Evolutionary conservation across 2,113 vertebrate genomes (phyloP).

Genomic region (Camelus bactrianus): DNA sequence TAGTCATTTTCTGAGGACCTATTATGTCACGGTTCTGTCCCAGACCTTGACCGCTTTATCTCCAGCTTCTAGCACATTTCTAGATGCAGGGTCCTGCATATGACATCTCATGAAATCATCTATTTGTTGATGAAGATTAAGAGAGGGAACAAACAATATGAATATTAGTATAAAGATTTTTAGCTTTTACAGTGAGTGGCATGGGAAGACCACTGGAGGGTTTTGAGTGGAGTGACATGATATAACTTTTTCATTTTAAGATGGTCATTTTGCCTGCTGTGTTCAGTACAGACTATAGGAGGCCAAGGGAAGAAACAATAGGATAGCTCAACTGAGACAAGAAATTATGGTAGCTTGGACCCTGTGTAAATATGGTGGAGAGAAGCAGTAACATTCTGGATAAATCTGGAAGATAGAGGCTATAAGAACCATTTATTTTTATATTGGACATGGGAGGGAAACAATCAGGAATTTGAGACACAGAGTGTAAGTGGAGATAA

Average conservation of each 20-base stretch:
- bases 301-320: neutral
- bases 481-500: neutral
- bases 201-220: neutral
- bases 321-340: neutral
- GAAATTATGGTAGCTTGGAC: neutral
- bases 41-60: neutral
- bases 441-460: neutral
- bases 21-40: neutral
- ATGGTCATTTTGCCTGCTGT: slow-evolving; percentile 20
- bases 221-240: neutral
- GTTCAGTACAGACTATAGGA: neutral
- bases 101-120: neutral
- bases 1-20: slow-evolving; percentile 19
- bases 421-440: neutral
- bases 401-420: neutral
- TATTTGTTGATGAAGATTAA: slow-evolving; percentile 21
- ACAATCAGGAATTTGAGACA: neutral
- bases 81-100: neutral
- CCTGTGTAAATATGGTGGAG: neutral
- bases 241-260: slow-evolving; percentile 11
- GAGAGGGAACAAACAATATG: neutral
- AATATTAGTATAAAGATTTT: neutral
- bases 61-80: neutral
- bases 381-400: neutral
- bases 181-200: neutral